Conservation (phyloP, 2,888 invertebrate species). For the Acanthacorydalis orientalis region DNA sequence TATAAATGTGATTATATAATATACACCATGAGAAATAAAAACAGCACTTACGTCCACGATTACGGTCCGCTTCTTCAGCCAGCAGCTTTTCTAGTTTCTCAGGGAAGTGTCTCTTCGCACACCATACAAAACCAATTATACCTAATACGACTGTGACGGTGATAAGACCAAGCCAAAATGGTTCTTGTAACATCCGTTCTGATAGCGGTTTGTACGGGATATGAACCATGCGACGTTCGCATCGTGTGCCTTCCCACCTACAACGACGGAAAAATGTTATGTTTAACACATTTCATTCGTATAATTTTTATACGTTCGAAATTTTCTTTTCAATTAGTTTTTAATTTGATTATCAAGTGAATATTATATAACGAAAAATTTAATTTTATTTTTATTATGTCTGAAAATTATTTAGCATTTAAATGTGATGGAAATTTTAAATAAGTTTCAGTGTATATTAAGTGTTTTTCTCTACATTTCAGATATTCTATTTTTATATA, state of each 20-base stretch:
- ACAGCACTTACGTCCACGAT: conserved; percentile 41
- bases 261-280: background rate
- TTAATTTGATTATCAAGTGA: no score
- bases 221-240: conserved; percentile 50
- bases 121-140: conserved; percentile 65
- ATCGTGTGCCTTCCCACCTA: conserved; percentile 34
- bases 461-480: no score
- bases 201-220: conserved; percentile 57
- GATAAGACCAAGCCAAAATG: conserved; percentile 78
- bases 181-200: conserved; percentile 69
- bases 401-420: no score
- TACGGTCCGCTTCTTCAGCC: conserved; percentile 61
- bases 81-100: conserved; percentile 71
- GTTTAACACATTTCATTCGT: no score
- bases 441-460: no score
- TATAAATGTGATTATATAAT: conserved; percentile 17
- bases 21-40: background rate
- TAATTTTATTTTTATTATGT: no score
- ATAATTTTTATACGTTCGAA: no score
- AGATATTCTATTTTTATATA: no score
- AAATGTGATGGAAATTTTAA: no score
- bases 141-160: conserved; percentile 67
- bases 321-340: no score
- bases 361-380: no score
- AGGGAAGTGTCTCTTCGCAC: conserved; percentile 71